Evolutionary conservation across 1,140 invertebrate species (phyloP).

Genomic region (Leptinotarsa defecta): DNA sequence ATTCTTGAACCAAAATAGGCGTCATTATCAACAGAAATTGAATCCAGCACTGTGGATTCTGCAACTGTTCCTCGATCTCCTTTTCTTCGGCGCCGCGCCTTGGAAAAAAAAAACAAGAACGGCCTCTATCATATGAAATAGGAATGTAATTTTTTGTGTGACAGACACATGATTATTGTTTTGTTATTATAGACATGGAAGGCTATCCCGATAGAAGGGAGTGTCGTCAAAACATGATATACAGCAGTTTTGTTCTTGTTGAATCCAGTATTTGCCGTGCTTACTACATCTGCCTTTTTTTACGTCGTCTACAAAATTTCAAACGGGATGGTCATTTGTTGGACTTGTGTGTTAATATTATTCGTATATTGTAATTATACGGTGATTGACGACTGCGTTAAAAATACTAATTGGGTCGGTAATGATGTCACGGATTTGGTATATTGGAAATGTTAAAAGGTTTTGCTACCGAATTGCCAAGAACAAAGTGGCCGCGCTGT

Average conservation of each 20-base stretch:
- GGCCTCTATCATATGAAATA: neutral
- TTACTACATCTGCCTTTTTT: neutral
- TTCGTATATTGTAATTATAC: no score
- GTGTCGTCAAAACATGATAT: constrained; percentile 34
- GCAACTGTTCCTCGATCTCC: constrained; percentile 7
- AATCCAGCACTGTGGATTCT: constrained; percentile 23
- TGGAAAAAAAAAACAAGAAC: neutral
- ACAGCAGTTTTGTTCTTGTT: constrained; percentile 21
- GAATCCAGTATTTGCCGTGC: neutral
- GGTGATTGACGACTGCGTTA: no score
- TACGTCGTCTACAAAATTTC: neutral
- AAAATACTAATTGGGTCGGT: no score
- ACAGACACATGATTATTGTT: constrained; percentile 30
- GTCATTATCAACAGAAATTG: neutral
- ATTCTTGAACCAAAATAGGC: no score
- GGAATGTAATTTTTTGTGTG: constrained; percentile 30
- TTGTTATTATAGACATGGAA: constrained; percentile 6
- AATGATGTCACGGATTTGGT: no score
- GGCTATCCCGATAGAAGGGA: constrained; percentile 7
- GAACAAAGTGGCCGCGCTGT: no score
- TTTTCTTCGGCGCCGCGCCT: neutral
- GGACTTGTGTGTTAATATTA: no score
- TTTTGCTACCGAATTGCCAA: no score
- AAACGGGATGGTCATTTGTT: no score
- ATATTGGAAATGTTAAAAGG: no score